Base-by-base conservation (phyloP, 2,888 invertebrate genomes). In the Ophraella communa region DNA sequence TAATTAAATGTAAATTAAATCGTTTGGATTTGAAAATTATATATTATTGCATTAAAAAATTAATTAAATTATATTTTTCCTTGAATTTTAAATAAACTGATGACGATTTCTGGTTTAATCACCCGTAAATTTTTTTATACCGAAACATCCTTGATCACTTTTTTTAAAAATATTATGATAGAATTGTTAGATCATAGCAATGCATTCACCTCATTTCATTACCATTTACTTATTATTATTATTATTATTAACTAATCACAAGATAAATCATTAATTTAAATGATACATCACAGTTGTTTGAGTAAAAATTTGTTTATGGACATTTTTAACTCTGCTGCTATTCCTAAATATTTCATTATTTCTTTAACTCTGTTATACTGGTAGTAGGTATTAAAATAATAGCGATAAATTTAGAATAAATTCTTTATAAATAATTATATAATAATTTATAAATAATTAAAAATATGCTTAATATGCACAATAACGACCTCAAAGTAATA, bases 161-260 rank as follows among this genome's bases (percentile, higher is more conserved):
- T 33, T 52, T 52, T 52, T 33, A 23, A n/a, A 14, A 21, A 54
- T 27, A 56, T 39, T 44, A 56, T 56, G 56, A 56, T 56, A 27
- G 27, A 42, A 56, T 56, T 39, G 56, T 56, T 56, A 56, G 56
- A 56, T 56, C 56, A 56, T 56, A 56, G 44, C 39, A 56, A 56
- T 44, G 44, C 56, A 56, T 44, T 44, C 18, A 56, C 56, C 39
- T 56, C 21, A 56, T 45, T 45, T 8, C 20, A 18, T 39, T 54
- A 54, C 42, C 49, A 27, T 51, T 51, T 51, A 51, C 49, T 51
- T 51, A 30, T 27, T 24, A 49, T 24, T 27, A 51, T 51, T 51
- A 30, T 27, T 24, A 49, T 24, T 27, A 51, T 51, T 17, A 24
- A 51, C 24, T 27, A 24, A 51, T 51, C 14, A 51, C 49, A 51